A percentile compares a stretch with the other conserved stretches of the same genome.
These are phyloP conservation scores for Cinclus cinclus DNA, from an alignment of 2,113 vertebrate species.

Conservation along the genomic window DNA sequence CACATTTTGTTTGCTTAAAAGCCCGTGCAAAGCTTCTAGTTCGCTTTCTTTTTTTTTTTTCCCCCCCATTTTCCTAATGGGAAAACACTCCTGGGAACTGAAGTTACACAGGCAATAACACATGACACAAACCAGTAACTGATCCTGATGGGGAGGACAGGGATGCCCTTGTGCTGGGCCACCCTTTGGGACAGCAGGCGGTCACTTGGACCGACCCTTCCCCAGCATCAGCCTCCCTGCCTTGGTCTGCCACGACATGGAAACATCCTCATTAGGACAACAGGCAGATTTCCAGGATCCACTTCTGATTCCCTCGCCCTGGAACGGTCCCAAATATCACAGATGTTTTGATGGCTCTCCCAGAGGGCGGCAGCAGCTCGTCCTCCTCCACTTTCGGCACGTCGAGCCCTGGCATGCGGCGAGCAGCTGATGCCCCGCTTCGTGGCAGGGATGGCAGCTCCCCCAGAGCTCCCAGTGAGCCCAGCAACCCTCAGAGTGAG, in stretches of 20 bases:
- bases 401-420: background rate
- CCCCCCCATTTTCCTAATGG: background rate
- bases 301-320: conserved; percentile 50
- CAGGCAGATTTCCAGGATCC: conserved; percentile 63
- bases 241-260: background rate
- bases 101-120: conserved; percentile 22
- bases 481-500: background rate
- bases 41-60: background rate
- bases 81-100: conserved; percentile 13
- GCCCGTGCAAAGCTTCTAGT: conserved; percentile 16
- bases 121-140: background rate
- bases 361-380: conserved; percentile 49
- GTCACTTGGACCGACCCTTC: background rate
- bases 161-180: background rate
- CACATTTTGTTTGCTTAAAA: conserved; percentile 67
- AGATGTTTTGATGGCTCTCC: conserved; percentile 66
- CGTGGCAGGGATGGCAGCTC: background rate
- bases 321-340: conserved; percentile 65
- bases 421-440: background rate
- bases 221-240: background rate
- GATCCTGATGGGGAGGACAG: background rate
- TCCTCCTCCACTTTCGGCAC: conserved; percentile 24
- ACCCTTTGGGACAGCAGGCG: conserved; percentile 19
- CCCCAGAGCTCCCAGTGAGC: background rate
- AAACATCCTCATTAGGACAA: conserved; percentile 65